Evolutionary conservation across 2,113 vertebrate genomes (phyloP).

Genomic region (Xenopus laevis): DNA sequence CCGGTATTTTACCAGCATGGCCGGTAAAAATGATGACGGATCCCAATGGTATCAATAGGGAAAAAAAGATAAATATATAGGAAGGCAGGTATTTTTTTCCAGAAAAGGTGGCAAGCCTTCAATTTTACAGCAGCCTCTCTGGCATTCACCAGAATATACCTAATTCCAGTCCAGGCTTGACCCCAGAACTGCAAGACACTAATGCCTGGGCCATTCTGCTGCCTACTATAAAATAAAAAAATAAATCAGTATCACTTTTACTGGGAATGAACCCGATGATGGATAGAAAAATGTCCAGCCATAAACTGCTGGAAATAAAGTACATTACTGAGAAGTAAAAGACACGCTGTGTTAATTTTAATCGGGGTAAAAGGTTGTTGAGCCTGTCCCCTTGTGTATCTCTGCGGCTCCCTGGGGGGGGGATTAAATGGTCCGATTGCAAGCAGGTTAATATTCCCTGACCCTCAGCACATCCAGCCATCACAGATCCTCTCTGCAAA

Average conservation of each 20-base stretch:
- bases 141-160: no score
- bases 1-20: no score
- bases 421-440: conserved; percentile 58
- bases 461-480: conserved; percentile 51
- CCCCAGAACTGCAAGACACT: no score
- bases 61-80: no score
- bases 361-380: background rate
- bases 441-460: conserved; percentile 54
- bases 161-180: no score
- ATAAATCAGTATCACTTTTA: background rate
- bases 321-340: conserved; percentile 4
- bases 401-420: conserved; percentile 57
- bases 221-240: background rate
- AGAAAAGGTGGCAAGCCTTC: no score
- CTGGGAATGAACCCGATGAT: background rate
- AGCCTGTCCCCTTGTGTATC: conserved; percentile 13
- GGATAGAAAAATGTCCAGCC: no score
- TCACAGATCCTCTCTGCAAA: conserved; percentile 53
- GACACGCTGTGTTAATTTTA: conserved; percentile 25
- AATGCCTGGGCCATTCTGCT: no score
- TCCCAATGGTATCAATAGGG: no score
- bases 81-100: no score
- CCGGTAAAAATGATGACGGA: no score
- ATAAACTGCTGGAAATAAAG: background rate
- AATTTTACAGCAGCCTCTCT: no score